Evolutionary conservation across 2,113 vertebrate species (phyloP).

Genomic region (Meles meles): DNA sequence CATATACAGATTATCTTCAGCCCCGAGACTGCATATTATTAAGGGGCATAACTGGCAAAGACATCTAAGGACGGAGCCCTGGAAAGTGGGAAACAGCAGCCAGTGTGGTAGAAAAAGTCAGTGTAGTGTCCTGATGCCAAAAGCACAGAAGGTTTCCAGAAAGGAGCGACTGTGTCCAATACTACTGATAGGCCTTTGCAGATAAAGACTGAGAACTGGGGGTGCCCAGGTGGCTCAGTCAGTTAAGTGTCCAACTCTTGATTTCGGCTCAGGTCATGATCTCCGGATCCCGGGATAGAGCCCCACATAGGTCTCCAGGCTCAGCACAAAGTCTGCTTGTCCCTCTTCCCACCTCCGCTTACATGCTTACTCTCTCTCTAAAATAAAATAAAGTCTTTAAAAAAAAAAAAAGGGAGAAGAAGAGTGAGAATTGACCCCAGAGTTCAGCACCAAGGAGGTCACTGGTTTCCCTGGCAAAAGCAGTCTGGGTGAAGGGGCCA

Average conservation of each 20-base stretch:
- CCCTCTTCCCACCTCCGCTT: neutral
- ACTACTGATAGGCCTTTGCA: neutral
- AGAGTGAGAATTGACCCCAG: neutral
- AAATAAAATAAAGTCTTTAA: neutral
- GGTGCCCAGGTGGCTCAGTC: neutral
- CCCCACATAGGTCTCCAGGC: neutral
- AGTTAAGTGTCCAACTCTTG: neutral
- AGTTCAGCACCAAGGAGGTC: neutral
- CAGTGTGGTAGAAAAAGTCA: neutral
- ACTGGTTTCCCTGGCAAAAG: neutral
- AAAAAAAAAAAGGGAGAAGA: neutral
- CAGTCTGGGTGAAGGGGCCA: no score
- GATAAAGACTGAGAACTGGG: neutral
- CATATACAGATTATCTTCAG: neutral
- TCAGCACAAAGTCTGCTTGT: neutral
- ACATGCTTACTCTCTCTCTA: neutral
- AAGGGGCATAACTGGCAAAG: neutral
- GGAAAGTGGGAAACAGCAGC: neutral
- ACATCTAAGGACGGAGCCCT: neutral
- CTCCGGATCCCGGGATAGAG: neutral
- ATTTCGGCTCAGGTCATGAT: neutral
- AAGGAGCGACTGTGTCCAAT: accelerated
- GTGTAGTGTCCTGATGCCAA: no score
- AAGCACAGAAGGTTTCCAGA: neutral
- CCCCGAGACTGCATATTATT: neutral